These are phyloP conservation scores for Coelopa pilipes DNA, from an alignment of 2,888 invertebrate species.

Conservation along the genomic window DNA sequence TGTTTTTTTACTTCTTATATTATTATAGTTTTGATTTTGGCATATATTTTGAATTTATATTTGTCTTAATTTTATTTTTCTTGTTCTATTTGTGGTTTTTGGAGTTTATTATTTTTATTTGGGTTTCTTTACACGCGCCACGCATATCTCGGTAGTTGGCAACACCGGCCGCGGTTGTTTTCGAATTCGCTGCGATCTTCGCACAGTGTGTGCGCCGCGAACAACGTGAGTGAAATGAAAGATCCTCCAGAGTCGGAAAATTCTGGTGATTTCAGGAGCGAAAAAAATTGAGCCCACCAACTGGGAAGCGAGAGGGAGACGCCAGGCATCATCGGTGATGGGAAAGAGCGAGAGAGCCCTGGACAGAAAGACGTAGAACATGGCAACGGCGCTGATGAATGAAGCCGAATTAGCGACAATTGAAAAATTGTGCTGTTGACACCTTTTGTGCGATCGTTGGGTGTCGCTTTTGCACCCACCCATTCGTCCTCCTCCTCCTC, in stretches of 20 bases:
- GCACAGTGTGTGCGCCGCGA: constrained; percentile 9
- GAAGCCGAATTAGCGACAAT: constrained; percentile 9
- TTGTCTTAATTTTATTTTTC: no score
- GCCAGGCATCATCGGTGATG: background rate
- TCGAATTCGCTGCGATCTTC: background rate
- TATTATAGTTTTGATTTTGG: no score
- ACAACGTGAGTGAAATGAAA: constrained; percentile 25
- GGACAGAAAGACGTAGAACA: background rate
- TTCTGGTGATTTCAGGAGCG: constrained; percentile 2
- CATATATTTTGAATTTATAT: no score
- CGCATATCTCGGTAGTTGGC: background rate
- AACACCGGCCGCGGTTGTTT: background rate
- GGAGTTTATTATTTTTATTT: no score
- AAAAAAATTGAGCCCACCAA: constrained; percentile 3
- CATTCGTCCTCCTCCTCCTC: no score
- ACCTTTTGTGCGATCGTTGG: constrained; percentile 9
- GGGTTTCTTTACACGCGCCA: constrained; percentile 1
- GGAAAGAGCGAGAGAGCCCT: no score
- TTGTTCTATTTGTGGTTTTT: no score
- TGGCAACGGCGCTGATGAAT: background rate
- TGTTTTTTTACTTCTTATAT: no score
- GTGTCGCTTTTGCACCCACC: no score
- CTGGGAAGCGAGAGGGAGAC: background rate
- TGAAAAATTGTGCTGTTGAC: constrained; percentile 26
- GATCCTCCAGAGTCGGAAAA: constrained; percentile 2